Evolutionary conservation across 2,797 vertebrate species (phyloP).

Genomic region (Esox lucius): DNA sequence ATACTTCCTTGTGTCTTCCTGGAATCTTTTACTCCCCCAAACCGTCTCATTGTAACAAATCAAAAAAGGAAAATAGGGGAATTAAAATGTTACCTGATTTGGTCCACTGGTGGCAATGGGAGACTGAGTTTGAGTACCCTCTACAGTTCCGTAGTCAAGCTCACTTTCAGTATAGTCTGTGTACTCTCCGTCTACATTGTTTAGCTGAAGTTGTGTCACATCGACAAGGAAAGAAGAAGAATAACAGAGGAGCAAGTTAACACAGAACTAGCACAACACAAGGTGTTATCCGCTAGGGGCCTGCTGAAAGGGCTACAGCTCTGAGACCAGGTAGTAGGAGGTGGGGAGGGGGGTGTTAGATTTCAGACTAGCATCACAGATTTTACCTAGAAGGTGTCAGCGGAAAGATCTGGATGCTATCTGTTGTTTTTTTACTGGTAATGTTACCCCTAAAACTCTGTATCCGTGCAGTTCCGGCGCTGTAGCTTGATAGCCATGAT

Average conservation of each 20-base stretch:
- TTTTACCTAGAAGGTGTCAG: slow-evolving; percentile 80
- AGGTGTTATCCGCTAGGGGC: slow-evolving; percentile 62
- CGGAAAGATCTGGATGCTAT: slow-evolving; percentile 90
- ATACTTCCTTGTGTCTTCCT: slow-evolving; percentile 56
- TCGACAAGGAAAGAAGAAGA: slow-evolving; percentile 75
- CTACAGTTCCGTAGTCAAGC: slow-evolving; percentile 84
- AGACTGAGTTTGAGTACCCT: slow-evolving; percentile 82
- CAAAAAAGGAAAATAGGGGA: slow-evolving; percentile 44
- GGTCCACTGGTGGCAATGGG: slow-evolving; percentile 80
- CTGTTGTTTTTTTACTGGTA: slow-evolving; percentile 63
- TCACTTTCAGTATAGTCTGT: slow-evolving; percentile 76
- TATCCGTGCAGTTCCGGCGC: slow-evolving; percentile 79
- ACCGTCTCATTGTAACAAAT: slow-evolving; percentile 25
- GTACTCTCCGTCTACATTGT: slow-evolving; percentile 89
- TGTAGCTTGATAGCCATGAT: slow-evolving; percentile 84
- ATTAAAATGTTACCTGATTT: slow-evolving; percentile 83
- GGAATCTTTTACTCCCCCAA: slow-evolving; percentile 46
- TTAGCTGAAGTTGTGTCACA: slow-evolving; percentile 80
- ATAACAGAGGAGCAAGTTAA: slow-evolving; percentile 61
- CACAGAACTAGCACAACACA: slow-evolving; percentile 57
- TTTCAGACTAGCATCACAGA: slow-evolving; percentile 86
- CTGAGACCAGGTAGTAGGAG: slow-evolving; percentile 30
- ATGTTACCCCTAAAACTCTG: slow-evolving; percentile 90
- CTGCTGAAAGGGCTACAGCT: slow-evolving; percentile 69
- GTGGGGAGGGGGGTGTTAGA: slow-evolving; percentile 66